Conservation (phyloP, 2,888 invertebrate species). For the Euplagia quadripunctaria region DNA sequence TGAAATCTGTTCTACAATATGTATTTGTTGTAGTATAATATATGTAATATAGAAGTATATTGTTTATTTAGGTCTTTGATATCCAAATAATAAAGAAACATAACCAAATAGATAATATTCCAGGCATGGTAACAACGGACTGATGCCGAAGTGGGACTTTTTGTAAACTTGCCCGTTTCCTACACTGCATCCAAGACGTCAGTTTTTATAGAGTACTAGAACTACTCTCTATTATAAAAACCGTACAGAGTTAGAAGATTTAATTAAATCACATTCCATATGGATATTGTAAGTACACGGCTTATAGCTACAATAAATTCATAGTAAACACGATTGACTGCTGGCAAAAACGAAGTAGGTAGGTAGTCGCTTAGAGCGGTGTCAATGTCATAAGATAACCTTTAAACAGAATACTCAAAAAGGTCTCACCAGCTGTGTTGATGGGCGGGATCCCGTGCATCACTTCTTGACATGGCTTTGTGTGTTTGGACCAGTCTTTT, state of each 20-base stretch:
- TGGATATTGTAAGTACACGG: not conserved
- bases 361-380: constrained; percentile 28
- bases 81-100: not conserved
- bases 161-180: not conserved
- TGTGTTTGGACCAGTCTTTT: constrained; percentile 89
- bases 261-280: not conserved
- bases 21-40: no score
- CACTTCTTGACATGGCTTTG: constrained; percentile 90
- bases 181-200: not conserved
- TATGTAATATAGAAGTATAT: not conserved
- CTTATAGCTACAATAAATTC: no score
- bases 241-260: not conserved
- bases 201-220: not conserved
- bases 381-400: constrained; percentile 51
- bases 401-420: constrained; percentile 43
- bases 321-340: not conserved
- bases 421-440: constrained; percentile 74
- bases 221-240: not conserved
- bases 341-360: not conserved
- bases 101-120: not conserved
- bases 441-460: constrained; percentile 83
- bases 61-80: not conserved
- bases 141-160: not conserved
- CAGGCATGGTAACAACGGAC: not conserved
- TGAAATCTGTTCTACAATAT: no score